These are phyloP conservation scores for Mormyrops attenuatus DNA, from an alignment of 2,797 vertebrate genomes.

Conservation along the genomic window DNA sequence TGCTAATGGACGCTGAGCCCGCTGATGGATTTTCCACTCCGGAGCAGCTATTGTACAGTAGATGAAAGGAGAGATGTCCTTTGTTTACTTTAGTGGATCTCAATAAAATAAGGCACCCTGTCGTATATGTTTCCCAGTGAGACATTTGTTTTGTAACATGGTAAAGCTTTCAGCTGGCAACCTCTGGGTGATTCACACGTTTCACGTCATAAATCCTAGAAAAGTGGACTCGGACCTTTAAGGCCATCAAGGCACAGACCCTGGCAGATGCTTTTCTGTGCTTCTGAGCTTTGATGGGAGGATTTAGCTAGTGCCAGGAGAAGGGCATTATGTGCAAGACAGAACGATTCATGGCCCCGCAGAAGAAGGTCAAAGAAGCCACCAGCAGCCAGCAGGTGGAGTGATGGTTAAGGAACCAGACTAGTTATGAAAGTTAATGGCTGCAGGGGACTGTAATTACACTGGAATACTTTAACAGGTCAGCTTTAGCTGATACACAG, in stretches of 20 bases:
- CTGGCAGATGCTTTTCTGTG: neutral
- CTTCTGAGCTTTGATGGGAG: neutral
- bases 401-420: neutral
- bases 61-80: neutral
- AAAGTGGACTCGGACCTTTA: neutral
- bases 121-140: neutral
- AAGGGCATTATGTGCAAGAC: neutral
- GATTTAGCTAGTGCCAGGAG: neutral
- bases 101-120: neutral
- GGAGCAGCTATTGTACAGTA: constrained; percentile 17
- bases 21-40: constrained; percentile 20
- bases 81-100: neutral
- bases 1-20: constrained; percentile 3
- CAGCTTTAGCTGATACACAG: neutral
- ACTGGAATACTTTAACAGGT: neutral
- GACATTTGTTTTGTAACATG: neutral
- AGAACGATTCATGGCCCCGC: neutral
- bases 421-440: neutral
- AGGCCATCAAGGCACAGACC: neutral
- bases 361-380: neutral
- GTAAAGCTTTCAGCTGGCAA: neutral
- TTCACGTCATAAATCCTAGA: constrained; percentile 1
- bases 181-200: neutral
- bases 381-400: neutral
- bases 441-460: neutral